These are phyloP conservation scores for Sebastes steindachneri DNA, from an alignment of 2,797 vertebrate genomes.

Conservation along the genomic window DNA sequence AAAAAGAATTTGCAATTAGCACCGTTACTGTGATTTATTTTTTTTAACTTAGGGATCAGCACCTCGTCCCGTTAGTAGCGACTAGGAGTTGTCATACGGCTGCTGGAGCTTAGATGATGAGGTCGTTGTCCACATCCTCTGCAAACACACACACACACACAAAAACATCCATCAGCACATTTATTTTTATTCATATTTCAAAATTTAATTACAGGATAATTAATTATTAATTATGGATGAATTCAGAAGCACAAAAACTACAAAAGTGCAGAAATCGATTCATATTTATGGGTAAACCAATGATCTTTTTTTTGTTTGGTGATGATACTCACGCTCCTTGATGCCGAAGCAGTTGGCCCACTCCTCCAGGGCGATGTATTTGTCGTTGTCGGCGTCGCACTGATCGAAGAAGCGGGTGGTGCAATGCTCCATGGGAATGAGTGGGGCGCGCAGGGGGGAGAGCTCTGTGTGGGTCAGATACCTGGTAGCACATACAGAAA, in stretches of 20 bases:
- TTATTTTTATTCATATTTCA: neutral
- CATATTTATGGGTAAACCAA: neutral
- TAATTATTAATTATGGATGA: no score
- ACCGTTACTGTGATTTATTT: conserved; percentile 87
- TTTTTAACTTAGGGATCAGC: conserved; percentile 90
- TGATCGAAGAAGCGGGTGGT: conserved; percentile 96
- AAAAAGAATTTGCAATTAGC: conserved; percentile 85
- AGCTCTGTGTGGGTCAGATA: conserved; percentile 98
- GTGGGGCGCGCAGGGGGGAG: conserved; percentile 94
- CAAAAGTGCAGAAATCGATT: neutral
- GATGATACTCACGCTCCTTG: conserved; percentile 92
- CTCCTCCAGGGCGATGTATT: conserved; percentile 97
- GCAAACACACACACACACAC: conserved; percentile 76
- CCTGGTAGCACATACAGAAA: conserved; percentile 63
- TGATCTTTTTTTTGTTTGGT: no score
- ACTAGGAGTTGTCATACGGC: conserved; percentile 74
- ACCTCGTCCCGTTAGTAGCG: conserved; percentile 86
- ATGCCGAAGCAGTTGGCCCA: conserved; percentile 98
- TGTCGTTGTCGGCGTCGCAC: conserved; percentile 94
- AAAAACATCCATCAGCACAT: neutral
- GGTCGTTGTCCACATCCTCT: conserved; percentile 97
- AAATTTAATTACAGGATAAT: neutral
- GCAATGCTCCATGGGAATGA: conserved; percentile 99
- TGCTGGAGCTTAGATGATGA: conserved; percentile 88
- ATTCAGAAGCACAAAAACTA: neutral